Evolutionary conservation across 2,888 invertebrate species (phyloP).

Genomic region (Proisotoma minuta): DNA sequence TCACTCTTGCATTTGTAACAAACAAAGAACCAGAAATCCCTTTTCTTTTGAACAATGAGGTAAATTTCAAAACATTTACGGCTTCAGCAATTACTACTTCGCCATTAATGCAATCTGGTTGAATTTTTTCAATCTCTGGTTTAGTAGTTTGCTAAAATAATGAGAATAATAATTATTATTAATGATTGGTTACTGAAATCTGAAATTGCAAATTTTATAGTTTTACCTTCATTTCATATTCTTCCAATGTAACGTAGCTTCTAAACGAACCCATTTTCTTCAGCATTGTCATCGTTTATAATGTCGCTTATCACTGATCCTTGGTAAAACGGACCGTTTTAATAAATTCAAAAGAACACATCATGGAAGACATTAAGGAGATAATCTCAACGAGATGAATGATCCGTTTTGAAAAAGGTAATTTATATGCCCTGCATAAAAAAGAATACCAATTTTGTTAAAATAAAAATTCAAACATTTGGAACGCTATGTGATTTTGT

Average conservation of each 20-base stretch:
- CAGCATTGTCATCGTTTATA: neutral
- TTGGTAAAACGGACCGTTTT: no score
- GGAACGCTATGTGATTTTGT: no score
- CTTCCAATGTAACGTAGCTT: constrained; percentile 43
- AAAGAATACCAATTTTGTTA: no score
- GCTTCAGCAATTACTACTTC: constrained; percentile 78
- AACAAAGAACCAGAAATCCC: constrained; percentile 77
- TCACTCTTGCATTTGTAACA: constrained; percentile 87
- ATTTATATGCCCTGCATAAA: no score
- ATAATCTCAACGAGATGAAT: no score
- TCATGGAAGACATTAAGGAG: no score
- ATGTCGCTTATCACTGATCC: no score
- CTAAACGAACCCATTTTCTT: constrained; percentile 45
- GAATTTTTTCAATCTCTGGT: constrained; percentile 22
- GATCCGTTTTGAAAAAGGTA: no score
- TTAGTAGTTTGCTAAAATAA: constrained; percentile 30
- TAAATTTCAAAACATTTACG: constrained; percentile 74
- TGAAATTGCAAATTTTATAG: constrained; percentile 3
- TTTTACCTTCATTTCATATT: constrained; percentile 44
- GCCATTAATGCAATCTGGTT: constrained; percentile 56
- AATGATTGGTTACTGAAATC: neutral
- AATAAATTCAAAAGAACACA: no score
- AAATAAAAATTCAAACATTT: no score
- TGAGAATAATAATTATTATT: neutral
- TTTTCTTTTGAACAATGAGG: constrained; percentile 73